phyloP scores from a whole-genome alignment of 2,113 vertebrate species.

The Ondatra zibethicus region DNA sequence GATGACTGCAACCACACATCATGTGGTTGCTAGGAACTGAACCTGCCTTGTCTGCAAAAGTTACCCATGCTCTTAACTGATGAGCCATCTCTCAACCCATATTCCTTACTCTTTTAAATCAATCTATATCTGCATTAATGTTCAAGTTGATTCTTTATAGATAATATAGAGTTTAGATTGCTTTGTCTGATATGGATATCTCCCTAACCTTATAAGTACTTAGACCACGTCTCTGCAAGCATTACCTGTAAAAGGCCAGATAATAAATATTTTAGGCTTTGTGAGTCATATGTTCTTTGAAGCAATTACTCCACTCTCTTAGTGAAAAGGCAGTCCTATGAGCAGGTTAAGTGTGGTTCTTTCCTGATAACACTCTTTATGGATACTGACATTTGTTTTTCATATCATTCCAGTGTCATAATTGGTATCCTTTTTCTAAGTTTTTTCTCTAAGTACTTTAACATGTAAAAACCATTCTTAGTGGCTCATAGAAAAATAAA shows the following conservation, averaged over 20 bases:
- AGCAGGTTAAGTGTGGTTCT: slow-evolving; percentile 2
- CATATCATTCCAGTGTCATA: neutral
- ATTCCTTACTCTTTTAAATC: neutral
- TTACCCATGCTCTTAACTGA: neutral
- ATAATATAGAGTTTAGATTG: neutral
- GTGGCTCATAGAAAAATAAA: neutral
- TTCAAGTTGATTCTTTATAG: neutral
- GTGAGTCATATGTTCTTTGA: neutral
- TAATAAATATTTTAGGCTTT: neutral
- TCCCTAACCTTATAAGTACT: neutral
- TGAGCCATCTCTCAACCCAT: too few relatives aligned
- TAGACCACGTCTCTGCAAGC: neutral
- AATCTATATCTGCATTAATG: neutral
- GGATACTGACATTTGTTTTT: slow-evolving; percentile 23
- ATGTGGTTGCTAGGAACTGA: neutral
- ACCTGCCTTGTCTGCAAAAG: neutral
- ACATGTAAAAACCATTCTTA: slow-evolving; percentile 12
- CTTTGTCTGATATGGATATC: neutral
- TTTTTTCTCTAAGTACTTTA: slow-evolving; percentile 8
- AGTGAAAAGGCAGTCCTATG: too few relatives aligned
- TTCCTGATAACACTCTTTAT: slow-evolving; percentile 20
- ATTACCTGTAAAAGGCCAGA: neutral
- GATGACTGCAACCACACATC: neutral
- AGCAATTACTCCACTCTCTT: neutral
- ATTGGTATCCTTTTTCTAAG: neutral